Conservation (phyloP, 2,888 invertebrate species). For the Sepioteuthis lessoniana region DNA sequence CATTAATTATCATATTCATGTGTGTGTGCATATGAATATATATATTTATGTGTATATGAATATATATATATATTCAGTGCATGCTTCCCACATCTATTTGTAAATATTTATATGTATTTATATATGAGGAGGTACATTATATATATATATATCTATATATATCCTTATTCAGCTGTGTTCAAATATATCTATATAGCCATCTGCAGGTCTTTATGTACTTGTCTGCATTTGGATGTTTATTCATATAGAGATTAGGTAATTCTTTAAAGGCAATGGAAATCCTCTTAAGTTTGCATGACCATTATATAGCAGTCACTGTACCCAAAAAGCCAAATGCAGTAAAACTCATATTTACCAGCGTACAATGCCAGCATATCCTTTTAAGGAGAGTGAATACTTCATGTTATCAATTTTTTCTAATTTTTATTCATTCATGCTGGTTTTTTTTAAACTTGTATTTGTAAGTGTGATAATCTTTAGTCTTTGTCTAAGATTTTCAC, state of each 20-base stretch:
- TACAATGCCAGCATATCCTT: background rate
- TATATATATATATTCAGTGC: no score
- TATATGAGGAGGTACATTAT: no score
- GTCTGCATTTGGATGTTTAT: background rate
- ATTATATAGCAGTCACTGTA: background rate
- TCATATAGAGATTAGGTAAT: background rate
- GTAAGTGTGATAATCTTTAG: background rate
- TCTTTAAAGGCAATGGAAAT: background rate
- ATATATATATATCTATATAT: background rate
- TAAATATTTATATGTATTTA: no score
- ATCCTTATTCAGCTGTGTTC: background rate
- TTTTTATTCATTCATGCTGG: no score
- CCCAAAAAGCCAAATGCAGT: background rate
- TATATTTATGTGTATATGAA: no score
- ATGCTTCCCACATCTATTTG: no score
- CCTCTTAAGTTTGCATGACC: background rate
- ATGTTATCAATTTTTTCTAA: background rate
- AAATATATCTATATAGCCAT: background rate
- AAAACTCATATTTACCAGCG: background rate
- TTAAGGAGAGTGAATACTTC: background rate
- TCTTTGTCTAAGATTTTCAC: background rate
- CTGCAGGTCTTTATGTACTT: background rate
- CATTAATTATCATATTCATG: no score
- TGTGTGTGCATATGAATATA: no score
- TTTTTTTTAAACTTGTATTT: background rate